A percentile compares a stretch with the other conserved stretches of the same genome.
phyloP scores from a whole-genome alignment of 2,888 invertebrate genomes.

The Leptodirus hochenwartii region DNA sequence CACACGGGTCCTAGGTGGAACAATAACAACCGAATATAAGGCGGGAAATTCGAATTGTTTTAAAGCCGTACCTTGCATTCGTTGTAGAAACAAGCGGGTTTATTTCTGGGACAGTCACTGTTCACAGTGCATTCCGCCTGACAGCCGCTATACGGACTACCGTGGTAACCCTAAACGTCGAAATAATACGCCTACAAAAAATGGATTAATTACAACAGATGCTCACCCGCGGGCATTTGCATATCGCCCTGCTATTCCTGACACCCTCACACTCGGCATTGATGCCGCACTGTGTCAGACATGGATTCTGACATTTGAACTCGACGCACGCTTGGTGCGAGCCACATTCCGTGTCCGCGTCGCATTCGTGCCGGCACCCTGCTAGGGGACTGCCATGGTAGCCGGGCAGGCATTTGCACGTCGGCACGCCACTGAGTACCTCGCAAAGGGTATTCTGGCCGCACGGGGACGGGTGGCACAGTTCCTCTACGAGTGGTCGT shows the following conservation, averaged over 20 bases:
- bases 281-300: slow-evolving; percentile 51
- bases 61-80: too few species aligned
- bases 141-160: slow-evolving; percentile 59
- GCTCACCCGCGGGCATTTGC: slow-evolving; percentile 58
- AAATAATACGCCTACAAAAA: slow-evolving; percentile 2
- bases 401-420: slow-evolving; percentile 62
- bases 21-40: too few species aligned
- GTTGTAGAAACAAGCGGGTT: slow-evolving; percentile 65
- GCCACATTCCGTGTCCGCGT: slow-evolving; percentile 55
- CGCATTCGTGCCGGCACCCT: slow-evolving; percentile 73
- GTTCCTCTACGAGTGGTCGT: slow-evolving; percentile 56
- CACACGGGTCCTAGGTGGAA: slow-evolving; percentile 63
- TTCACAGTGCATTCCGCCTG: slow-evolving; percentile 65
- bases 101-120: slow-evolving; percentile 56
- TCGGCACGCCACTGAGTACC: slow-evolving; percentile 54
- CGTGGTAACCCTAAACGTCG: slow-evolving; percentile 47
- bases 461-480: slow-evolving; percentile 69
- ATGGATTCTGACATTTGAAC: slow-evolving; percentile 60
- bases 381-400: slow-evolving; percentile 56
- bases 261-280: slow-evolving; percentile 64
- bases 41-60: too few species aligned
- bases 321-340: slow-evolving; percentile 50
- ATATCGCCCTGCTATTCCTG: slow-evolving; percentile 53
- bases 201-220: slow-evolving; percentile 6
- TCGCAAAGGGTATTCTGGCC: slow-evolving; percentile 67